These are phyloP conservation scores for Rhizoglyphus robini DNA, from an alignment of 1,140 invertebrate species.

Conservation along the genomic window DNA sequence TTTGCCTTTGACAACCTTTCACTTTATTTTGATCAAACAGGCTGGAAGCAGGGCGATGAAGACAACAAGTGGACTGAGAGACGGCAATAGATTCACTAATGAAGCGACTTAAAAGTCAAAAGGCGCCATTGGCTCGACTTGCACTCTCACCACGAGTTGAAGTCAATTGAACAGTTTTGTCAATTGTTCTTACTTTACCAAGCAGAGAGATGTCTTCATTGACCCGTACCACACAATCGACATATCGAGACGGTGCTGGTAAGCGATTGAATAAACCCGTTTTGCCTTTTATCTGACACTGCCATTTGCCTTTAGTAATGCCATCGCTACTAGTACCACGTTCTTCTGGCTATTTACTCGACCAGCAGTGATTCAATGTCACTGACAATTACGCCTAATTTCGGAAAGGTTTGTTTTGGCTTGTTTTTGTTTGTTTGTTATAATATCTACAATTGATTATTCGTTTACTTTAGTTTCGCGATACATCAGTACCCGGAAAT, in stretches of 20 bases:
- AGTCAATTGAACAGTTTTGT: conserved; percentile 75
- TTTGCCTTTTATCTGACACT: conserved; percentile 1
- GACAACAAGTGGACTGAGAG: conserved; percentile 72
- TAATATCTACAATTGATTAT: conserved; percentile 37
- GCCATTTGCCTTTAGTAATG: conserved; percentile 50
- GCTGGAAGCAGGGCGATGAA: conserved; percentile 39
- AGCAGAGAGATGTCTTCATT: conserved; percentile 74
- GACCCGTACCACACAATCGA: conserved; percentile 92
- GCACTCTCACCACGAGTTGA: conserved; percentile 85
- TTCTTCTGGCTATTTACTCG: conserved; percentile 89
- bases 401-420: not conserved
- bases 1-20: not conserved
- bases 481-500: conserved; percentile 61
- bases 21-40: conserved; percentile 38
- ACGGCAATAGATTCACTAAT: conserved; percentile 96
- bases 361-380: conserved; percentile 45
- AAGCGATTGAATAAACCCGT: not conserved
- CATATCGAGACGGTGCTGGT: conserved; percentile 69
- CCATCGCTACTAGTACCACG: conserved; percentile 88
- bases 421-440: not conserved
- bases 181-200: conserved; percentile 76
- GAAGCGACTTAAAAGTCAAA: conserved; percentile 90
- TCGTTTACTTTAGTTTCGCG: not conserved
- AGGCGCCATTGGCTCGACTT: conserved; percentile 97
- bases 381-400: conserved; percentile 22